Conservation (phyloP, 2,113 vertebrate species). For the Falco punctatus region DNA sequence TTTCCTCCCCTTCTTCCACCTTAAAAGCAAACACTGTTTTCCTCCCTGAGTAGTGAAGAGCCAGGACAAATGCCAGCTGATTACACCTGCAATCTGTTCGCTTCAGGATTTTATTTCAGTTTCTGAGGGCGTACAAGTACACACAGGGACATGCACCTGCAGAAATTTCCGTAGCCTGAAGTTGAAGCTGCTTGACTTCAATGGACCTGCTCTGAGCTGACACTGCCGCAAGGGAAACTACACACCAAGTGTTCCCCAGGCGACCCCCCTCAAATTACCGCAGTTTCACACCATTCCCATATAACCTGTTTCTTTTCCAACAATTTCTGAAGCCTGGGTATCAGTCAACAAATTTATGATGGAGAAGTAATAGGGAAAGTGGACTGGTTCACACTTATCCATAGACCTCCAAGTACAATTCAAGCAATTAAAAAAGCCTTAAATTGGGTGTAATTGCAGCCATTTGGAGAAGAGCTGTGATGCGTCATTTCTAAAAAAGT, state of each 20-base stretch:
- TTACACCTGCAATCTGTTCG: constrained; percentile 46
- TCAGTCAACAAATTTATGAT: background rate
- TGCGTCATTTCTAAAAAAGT: background rate
- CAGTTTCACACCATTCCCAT: background rate
- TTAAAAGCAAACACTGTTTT: constrained; percentile 8
- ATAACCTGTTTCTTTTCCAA: background rate
- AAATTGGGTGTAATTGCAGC: background rate
- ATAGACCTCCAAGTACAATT: background rate
- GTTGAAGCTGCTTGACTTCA: background rate
- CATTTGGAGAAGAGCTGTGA: constrained; percentile 1
- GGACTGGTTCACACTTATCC: background rate
- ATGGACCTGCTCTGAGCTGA: background rate
- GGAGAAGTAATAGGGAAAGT: background rate
- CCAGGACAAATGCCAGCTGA: constrained; percentile 54
- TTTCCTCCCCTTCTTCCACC: background rate
- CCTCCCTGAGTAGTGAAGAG: background rate
- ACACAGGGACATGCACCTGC: rapidly evolving
- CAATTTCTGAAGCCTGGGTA: background rate
- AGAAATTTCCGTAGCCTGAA: background rate
- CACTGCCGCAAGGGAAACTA: background rate
- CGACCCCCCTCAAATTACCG: background rate
- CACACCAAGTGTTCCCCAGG: background rate
- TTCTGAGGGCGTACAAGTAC: background rate
- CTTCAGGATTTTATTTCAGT: background rate
- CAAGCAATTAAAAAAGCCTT: background rate